These are phyloP conservation scores for Himalopsyche anomala DNA, from an alignment of 2,888 invertebrate genomes.

Conservation along the genomic window DNA sequence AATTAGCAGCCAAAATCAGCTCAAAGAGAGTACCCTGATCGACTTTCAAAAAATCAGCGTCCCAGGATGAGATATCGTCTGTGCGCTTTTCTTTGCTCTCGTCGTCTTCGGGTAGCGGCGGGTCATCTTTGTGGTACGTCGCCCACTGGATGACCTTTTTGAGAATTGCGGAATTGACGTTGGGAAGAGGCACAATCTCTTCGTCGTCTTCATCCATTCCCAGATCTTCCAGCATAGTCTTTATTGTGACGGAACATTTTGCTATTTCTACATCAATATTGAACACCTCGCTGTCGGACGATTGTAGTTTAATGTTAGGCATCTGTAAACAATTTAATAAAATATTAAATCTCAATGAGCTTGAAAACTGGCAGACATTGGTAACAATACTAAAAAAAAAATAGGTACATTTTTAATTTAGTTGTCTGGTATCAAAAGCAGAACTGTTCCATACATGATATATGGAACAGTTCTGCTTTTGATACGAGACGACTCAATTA, in stretches of 20 bases:
- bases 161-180: slow-evolving; percentile 97
- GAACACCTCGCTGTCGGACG: slow-evolving; percentile 96
- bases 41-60: slow-evolving; percentile 98
- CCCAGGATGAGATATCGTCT: slow-evolving; percentile 99
- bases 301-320: slow-evolving; percentile 96
- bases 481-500: too few relatives aligned
- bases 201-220: slow-evolving; percentile 95
- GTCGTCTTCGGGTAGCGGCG: slow-evolving; percentile 96
- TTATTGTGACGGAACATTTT: slow-evolving; percentile 97
- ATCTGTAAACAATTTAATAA: slow-evolving; percentile 76
- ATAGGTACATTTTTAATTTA: too few relatives aligned
- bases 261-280: slow-evolving; percentile 98
- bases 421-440: too few relatives aligned
- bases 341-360: not conserved
- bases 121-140: slow-evolving; percentile 96
- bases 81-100: slow-evolving; percentile 99
- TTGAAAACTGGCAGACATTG: not conserved
- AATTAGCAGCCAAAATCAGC: slow-evolving; percentile 97
- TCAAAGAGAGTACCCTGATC: slow-evolving; percentile 98
- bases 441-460: too few relatives aligned
- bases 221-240: slow-evolving; percentile 97
- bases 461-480: too few relatives aligned
- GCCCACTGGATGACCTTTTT: slow-evolving; percentile 97
- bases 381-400: not conserved
- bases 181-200: slow-evolving; percentile 96